phyloP scores from a whole-genome alignment of 2,113 vertebrate genomes.

The Phrynocephalus versicolor region DNA sequence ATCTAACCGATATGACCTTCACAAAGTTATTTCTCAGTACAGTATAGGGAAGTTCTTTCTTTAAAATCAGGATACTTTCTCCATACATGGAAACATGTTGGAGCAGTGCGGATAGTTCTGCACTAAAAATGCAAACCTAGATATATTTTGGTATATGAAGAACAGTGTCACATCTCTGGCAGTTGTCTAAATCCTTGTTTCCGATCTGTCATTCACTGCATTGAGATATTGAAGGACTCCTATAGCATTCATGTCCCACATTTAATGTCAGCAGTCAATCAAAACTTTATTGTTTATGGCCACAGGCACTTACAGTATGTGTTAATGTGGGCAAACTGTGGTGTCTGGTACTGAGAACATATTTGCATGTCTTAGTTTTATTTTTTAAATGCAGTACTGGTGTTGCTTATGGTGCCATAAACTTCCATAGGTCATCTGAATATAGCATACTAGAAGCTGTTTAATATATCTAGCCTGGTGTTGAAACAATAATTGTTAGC shows the following conservation, averaged over 20 bases:
- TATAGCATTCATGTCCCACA: too few relatives aligned
- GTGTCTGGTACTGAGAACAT: background rate
- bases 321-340: background rate
- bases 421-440: background rate
- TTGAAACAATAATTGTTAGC: background rate
- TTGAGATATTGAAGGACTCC: background rate
- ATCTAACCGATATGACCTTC: background rate
- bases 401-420: background rate
- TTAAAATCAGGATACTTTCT: too few relatives aligned
- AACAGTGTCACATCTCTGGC: background rate
- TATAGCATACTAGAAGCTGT: background rate
- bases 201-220: background rate
- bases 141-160: background rate
- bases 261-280: too few relatives aligned
- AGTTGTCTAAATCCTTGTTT: background rate
- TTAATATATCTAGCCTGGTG: background rate
- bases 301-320: too few relatives aligned
- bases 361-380: background rate
- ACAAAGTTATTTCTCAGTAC: background rate
- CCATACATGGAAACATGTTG: background rate
- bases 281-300: too few relatives aligned
- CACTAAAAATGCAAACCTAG: background rate
- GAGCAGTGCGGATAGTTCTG: background rate
- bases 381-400: background rate
- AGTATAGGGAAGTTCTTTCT: background rate